Conservation (phyloP, 2,113 vertebrate genomes). For the Chitala chitala region DNA sequence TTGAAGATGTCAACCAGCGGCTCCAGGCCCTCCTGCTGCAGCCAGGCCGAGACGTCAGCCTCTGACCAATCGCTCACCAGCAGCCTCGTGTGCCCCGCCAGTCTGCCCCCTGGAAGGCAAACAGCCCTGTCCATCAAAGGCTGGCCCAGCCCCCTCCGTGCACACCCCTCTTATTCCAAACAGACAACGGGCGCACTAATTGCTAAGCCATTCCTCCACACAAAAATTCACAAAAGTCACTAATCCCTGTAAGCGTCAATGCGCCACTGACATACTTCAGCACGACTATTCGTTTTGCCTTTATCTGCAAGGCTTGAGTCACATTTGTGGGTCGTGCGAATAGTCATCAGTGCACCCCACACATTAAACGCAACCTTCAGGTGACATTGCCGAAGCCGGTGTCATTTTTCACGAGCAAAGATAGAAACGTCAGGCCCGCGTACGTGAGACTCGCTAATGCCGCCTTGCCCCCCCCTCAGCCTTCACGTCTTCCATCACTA, state of each 20-base stretch:
- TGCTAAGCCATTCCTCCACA: not conserved
- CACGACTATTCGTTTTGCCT: not conserved
- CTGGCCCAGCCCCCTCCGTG: not conserved
- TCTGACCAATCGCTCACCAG: conserved; percentile 78
- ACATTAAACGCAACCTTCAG: conserved; percentile 40
- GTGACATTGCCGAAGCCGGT: conserved; percentile 23
- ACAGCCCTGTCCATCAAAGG: conserved; percentile 34
- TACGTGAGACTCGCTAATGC: conserved; percentile 32
- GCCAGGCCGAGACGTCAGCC: conserved; percentile 75
- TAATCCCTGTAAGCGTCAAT: not conserved
- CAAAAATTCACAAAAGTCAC: not conserved
- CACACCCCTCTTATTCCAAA: not conserved
- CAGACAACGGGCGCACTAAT: not conserved
- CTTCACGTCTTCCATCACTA: conserved; percentile 34
- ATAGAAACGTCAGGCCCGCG: conserved; percentile 28
- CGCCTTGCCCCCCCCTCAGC: conserved; percentile 18
- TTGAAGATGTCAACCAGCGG: conserved; percentile 68
- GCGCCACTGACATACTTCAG: not conserved
- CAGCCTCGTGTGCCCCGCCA: conserved; percentile 42
- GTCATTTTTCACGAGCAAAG: conserved; percentile 36
- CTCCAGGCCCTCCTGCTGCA: conserved; percentile 62
- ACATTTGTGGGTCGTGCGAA: conserved; percentile 27
- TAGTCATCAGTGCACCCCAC: conserved; percentile 31
- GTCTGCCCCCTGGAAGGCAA: conserved; percentile 52
- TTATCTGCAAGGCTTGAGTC: conserved; percentile 24